Conservation (phyloP, 2,888 invertebrate species). For the Celastrina argiolus region DNA sequence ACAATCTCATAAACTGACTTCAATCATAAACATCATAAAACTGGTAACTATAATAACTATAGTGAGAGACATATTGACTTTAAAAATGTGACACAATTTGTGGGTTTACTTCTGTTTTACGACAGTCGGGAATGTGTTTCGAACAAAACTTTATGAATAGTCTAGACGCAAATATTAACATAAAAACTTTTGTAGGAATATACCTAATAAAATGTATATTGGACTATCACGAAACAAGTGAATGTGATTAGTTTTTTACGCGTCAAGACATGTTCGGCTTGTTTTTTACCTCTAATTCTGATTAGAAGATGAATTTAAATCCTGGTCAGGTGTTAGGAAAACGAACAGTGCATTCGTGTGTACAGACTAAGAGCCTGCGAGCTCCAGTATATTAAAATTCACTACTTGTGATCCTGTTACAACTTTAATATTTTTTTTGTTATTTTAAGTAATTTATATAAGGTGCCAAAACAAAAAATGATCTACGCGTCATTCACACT, state of each 20-base stretch:
- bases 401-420: no score
- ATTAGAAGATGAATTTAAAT: no score
- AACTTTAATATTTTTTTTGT: no score
- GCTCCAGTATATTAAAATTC: no score
- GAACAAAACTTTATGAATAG: slow-evolving; percentile 3
- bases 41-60: background rate
- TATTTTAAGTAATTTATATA: no score
- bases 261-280: background rate
- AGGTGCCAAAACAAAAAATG: no score
- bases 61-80: background rate
- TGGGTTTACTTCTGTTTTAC: background rate
- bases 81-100: background rate
- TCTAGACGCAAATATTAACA: background rate
- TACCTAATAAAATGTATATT: background rate
- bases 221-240: background rate
- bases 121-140: background rate
- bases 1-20: background rate
- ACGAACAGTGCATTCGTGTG: no score
- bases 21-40: background rate
- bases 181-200: background rate
- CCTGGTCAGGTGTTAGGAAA: no score
- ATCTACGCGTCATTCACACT: no score
- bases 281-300: background rate
- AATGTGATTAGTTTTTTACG: background rate
- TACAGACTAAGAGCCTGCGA: no score